phyloP scores from a whole-genome alignment of 2,888 invertebrate species.

The Glyphotaelius pellucidus region DNA sequence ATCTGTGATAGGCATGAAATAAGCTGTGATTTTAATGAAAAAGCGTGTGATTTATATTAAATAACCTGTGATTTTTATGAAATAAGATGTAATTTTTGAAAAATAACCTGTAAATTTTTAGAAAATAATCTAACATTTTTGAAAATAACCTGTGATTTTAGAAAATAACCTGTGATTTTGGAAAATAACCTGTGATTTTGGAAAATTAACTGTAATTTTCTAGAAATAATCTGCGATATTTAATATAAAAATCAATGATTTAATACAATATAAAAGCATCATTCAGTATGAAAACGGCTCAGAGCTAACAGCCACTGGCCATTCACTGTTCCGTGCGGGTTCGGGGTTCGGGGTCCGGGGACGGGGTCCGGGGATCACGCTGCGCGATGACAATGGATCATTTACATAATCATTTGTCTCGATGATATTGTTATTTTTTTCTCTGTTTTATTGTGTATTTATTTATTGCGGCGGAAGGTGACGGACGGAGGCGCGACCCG shows the following conservation, averaged over 20 bases:
- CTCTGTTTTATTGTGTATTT: slow-evolving; percentile 41
- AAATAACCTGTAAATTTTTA: too few species aligned
- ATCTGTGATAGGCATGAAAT: too few species aligned
- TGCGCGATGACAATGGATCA: slow-evolving; percentile 73
- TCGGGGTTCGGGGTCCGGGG: background rate
- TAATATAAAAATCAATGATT: too few species aligned
- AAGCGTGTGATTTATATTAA: background rate
- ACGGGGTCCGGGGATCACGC: slow-evolving; percentile 42
- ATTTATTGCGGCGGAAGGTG: slow-evolving; percentile 30
- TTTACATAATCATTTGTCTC: slow-evolving; percentile 73
- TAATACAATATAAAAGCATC: background rate
- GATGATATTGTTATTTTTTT: slow-evolving; percentile 48
- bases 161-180: too few species aligned
- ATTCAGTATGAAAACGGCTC: slow-evolving; percentile 42
- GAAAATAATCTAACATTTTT: too few species aligned
- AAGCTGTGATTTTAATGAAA: too few species aligned
- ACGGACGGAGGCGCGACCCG: slow-evolving; percentile 44
- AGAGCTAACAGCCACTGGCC: slow-evolving; percentile 27
- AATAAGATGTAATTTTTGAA: too few species aligned
- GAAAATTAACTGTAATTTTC: too few species aligned
- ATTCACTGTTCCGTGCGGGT: slow-evolving; percentile 39
- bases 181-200: too few species aligned
- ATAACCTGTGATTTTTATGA: too few species aligned
- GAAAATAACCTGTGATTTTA: too few species aligned
- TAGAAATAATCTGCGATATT: too few species aligned